Evolutionary conservation across 2,113 vertebrate species (phyloP).

Genomic region (Platysternon megacephalum): DNA sequence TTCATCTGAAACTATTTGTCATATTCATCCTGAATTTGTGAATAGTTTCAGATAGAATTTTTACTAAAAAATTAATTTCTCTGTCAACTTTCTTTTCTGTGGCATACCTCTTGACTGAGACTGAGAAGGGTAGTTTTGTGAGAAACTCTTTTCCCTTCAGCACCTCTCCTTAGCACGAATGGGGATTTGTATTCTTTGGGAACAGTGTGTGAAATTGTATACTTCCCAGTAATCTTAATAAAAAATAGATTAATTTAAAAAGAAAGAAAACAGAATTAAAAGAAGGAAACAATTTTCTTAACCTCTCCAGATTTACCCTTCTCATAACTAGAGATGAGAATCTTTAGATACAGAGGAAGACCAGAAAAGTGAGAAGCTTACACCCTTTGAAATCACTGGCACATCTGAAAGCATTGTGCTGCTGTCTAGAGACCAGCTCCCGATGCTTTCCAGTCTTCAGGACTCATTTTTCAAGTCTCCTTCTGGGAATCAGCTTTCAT

Average conservation of each 20-base stretch:
- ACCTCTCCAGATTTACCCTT: not conserved
- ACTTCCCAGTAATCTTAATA: not conserved
- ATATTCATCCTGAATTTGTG: not conserved
- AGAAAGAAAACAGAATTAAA: not conserved
- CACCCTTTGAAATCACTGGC: not conserved
- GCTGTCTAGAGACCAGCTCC: not conserved
- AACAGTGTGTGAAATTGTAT: not conserved
- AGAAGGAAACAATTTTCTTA: not conserved
- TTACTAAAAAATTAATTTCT: too few species aligned
- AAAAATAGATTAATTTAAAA: not conserved
- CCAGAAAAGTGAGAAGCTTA: not conserved
- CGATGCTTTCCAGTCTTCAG: not conserved
- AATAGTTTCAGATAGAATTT: not conserved
- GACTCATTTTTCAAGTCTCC: not conserved
- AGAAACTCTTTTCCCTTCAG: not conserved
- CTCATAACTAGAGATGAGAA: not conserved
- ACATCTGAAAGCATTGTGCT: not conserved
- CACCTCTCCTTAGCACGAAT: not conserved
- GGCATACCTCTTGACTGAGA: not conserved
- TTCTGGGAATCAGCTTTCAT: not conserved
- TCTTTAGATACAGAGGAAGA: not conserved
- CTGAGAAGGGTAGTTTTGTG: not conserved
- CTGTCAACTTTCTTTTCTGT: not conserved
- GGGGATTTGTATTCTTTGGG: not conserved
- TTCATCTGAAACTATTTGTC: not conserved